phyloP scores from a whole-genome alignment of 2,113 vertebrate genomes.

The Gobius niger region DNA sequence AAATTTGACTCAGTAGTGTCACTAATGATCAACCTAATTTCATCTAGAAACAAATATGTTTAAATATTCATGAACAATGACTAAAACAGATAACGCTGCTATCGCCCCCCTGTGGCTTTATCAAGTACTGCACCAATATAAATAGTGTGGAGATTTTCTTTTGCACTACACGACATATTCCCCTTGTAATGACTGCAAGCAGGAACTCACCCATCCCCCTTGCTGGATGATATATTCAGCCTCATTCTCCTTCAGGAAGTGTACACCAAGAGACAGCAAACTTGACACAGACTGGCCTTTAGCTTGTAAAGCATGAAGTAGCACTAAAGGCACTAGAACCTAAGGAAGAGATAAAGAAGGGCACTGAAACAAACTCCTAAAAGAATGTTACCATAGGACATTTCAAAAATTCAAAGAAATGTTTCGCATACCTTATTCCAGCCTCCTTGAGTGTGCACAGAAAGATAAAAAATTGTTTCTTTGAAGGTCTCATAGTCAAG shows the following conservation, averaged over 20 bases:
- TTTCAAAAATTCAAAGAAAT: neutral
- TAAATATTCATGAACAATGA: neutral
- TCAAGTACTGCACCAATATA: neutral
- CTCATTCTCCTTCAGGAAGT: conserved; percentile 83
- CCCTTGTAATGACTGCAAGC: neutral
- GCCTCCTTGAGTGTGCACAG: conserved; percentile 79
- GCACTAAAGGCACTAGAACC: conserved; percentile 88
- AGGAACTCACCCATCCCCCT: conserved; percentile 92
- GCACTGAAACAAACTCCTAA: neutral
- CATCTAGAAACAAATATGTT: too few relatives aligned
- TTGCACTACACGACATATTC: neutral
- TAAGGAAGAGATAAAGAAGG: conserved; percentile 37
- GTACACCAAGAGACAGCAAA: conserved; percentile 83
- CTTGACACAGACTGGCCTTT: conserved; percentile 77
- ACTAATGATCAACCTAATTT: neutral
- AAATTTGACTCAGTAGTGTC: too few relatives aligned
- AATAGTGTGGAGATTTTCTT: neutral
- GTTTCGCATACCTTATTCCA: conserved; percentile 87
- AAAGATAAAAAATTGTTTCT: conserved; percentile 73
- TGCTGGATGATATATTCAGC: conserved; percentile 86
- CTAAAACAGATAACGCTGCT: conserved; percentile 19
- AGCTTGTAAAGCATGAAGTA: conserved; percentile 83
- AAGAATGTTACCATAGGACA: neutral
- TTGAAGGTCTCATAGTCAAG: conserved; percentile 85
- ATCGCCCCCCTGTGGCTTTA: conserved; percentile 55